Percentiles rank a stretch among this genome's conserved stretches.
Evolutionary conservation across 2,113 vertebrate species (phyloP).

Genomic region (Megaceryle torquata): DNA sequence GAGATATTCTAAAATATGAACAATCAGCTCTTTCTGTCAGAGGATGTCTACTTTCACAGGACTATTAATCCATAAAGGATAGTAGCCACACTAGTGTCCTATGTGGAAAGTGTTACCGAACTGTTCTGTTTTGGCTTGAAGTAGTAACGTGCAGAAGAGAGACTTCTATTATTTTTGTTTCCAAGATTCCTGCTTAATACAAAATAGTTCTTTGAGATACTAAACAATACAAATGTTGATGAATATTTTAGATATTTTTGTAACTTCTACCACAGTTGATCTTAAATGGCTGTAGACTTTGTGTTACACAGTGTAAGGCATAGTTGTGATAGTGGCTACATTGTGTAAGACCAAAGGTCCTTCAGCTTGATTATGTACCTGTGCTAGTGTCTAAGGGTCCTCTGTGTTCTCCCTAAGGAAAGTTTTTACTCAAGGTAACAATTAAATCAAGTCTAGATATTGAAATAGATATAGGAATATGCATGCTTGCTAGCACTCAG

Average conservation of each 20-base stretch:
- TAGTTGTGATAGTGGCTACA: neutral
- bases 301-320: neutral
- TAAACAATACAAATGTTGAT: neutral
- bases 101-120: neutral
- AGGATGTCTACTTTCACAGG: neutral
- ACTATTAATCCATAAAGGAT: neutral
- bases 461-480: neutral
- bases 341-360: neutral
- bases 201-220: neutral
- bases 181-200: neutral
- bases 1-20: neutral
- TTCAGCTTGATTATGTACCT: neutral
- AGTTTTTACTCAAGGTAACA: neutral
- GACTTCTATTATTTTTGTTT: neutral
- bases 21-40: neutral
- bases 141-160: neutral
- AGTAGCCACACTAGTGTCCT: neutral
- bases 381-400: neutral
- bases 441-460: neutral
- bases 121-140: neutral
- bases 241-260: neutral
- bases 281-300: neutral
- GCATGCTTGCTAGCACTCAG: neutral
- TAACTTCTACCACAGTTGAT: neutral
- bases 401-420: neutral